Evolutionary conservation across 1,140 invertebrate species (phyloP), one percentile per base, ranked within the genome.

Genomic region (Pseudobourletiella spinata): DNA sequence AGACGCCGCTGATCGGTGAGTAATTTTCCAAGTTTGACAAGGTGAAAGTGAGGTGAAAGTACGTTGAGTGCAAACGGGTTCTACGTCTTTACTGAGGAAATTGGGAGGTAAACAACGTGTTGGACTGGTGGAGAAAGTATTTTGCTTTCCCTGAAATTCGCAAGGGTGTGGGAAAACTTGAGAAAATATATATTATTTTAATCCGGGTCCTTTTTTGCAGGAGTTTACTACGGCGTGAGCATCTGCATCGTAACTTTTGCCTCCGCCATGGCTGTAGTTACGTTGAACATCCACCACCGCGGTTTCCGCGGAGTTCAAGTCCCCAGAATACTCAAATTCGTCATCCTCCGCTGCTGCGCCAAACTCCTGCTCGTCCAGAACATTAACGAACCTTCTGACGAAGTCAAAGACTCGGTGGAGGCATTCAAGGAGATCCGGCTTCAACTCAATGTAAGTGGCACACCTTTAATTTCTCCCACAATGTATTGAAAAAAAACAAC

Each of bases 241-340:
- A 94, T 94, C 66, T 91, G 88, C 70, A 81, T 94, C 59, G 90
- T 94, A 15, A 88, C 89, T 0, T 87, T 92, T 70, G 89, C 90
- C 4, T 91, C 89, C 0, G 90, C 85, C 1, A 80, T 93, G 68
- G 90, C 89, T 1, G 86, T 89, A 26, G 83, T 88, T 11, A 89
- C 86, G 4, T 76, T 95, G 25, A 95, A 70, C 46, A 68, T 70
- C 54, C 66, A 70, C 64, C 66, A 70, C 44, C 39, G 66, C 24
- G 64, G 69, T 30, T 61, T 68, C 52, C 61, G 61, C 8, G 64
- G 62, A 44, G 57, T 68, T 15, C 61, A 58, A 14, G 66, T 68
- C 59, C 63, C 66, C 11, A 48, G 43, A 26, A 25, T 54, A 22
- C 15, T 70, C 1, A 52, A 61, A 22, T 68, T 66, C 35, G 15